These are phyloP conservation scores for Tiaroga cobitis DNA, from an alignment of 2,797 vertebrate genomes.

Conservation along the genomic window DNA sequence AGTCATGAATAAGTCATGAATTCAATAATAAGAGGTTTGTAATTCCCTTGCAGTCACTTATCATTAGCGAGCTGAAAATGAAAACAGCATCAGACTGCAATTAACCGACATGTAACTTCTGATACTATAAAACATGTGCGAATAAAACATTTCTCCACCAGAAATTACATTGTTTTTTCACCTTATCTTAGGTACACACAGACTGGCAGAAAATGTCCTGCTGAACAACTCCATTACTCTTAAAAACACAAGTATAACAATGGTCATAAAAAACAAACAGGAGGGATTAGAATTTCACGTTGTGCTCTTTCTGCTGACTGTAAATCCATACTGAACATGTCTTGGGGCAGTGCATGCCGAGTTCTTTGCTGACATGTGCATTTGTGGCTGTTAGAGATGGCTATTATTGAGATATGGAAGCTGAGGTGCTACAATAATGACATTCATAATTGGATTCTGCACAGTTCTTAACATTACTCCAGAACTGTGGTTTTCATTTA, in stretches of 20 bases:
- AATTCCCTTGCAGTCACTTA: slow-evolving; percentile 73
- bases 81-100: slow-evolving; percentile 70
- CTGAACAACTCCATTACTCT: slow-evolving; percentile 40
- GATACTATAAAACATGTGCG: slow-evolving; percentile 61
- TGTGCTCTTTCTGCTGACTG: slow-evolving; percentile 25
- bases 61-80: slow-evolving; percentile 70
- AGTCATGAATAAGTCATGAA: slow-evolving; percentile 72
- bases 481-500: slow-evolving; percentile 11
- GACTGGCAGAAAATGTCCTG: slow-evolving; percentile 27
- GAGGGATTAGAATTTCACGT: slow-evolving; percentile 17
- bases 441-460: slow-evolving; percentile 57
- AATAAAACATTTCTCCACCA: slow-evolving; percentile 56
- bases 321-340: slow-evolving; percentile 27
- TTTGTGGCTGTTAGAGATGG: slow-evolving; percentile 52
- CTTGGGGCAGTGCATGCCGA: slow-evolving; percentile 36
- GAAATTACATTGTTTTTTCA: slow-evolving; percentile 19
- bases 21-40: slow-evolving; percentile 65
- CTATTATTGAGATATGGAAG: slow-evolving; percentile 36
- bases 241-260: slow-evolving; percentile 2
- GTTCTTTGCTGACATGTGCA: slow-evolving; percentile 48
- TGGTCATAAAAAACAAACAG: slow-evolving; percentile 23
- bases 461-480: slow-evolving; percentile 51
- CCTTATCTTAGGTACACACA: slow-evolving; percentile 40
- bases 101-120: slow-evolving; percentile 66
- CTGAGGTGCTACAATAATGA: slow-evolving; percentile 58